Evolutionary conservation across 2,888 invertebrate genomes (phyloP).

Genomic region (Sphinx pinastri): DNA sequence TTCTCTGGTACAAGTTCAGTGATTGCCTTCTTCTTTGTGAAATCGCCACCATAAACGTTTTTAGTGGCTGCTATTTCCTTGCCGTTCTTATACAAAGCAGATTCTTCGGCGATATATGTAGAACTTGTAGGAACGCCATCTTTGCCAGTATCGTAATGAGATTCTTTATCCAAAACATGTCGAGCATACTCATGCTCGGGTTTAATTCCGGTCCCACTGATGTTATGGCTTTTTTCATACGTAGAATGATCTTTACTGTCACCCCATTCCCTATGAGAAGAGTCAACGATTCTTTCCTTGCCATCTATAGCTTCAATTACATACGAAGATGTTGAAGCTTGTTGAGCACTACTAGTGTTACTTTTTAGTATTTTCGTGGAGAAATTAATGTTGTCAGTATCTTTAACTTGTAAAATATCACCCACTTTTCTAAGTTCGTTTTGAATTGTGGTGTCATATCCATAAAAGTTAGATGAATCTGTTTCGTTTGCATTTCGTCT

Average conservation of each 20-base stretch:
- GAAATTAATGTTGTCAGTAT: constrained; percentile 69
- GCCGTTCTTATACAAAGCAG: constrained; percentile 71
- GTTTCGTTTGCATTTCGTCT: constrained; percentile 65
- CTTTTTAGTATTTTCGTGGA: constrained; percentile 82
- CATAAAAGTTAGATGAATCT: constrained; percentile 77
- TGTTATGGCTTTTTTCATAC: constrained; percentile 81
- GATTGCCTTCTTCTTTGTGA: constrained; percentile 73
- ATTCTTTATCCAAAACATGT: constrained; percentile 81
- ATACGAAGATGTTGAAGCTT: constrained; percentile 86
- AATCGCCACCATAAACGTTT: constrained; percentile 75
- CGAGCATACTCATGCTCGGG: constrained; percentile 84
- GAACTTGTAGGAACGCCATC: constrained; percentile 80
- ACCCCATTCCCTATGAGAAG: constrained; percentile 84
- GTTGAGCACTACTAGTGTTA: constrained; percentile 82
- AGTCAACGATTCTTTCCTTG: constrained; percentile 84
- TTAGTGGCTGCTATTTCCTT: constrained; percentile 76
- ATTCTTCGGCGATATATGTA: constrained; percentile 69
- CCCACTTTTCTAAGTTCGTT: constrained; percentile 76
- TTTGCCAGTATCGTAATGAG: constrained; percentile 83
- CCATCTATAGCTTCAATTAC: constrained; percentile 86
- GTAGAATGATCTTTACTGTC: constrained; percentile 77
- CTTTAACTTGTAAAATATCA: constrained; percentile 68
- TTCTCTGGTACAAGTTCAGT: constrained; percentile 63
- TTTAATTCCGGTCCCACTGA: constrained; percentile 81
- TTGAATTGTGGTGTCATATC: constrained; percentile 74